Base-by-base conservation (phyloP, 2,797 vertebrate genomes). In the Hirundo rustica region DNA sequence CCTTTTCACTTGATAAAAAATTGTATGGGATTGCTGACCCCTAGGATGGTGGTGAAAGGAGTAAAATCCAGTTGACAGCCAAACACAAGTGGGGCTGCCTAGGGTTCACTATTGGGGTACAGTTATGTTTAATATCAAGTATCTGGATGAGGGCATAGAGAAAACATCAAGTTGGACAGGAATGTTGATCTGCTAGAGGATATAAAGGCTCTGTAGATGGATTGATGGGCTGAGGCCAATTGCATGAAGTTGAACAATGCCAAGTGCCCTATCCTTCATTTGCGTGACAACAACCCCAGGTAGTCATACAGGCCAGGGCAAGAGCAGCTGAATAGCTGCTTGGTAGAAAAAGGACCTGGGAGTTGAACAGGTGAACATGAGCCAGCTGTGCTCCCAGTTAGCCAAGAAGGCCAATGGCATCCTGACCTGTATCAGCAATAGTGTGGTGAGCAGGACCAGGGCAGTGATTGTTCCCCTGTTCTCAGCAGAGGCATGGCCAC, bases 231-330 rank as follows among this genome's bases (percentile, higher is more conserved):
- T 7, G 5, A 53, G 19, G 34, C 7, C 17, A 75, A 0, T 0
- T 64, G 15, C 23, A 27, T 44, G 20, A 34, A 3, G 2, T 1
- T 75, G 13, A 23, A 42, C 23, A 53, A 44, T 0, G 3, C 4
- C 3, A 13, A 44, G 5, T 20, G 20, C 3, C 0, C 1, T 5
- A 13, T 67, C 38, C 72, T 44, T 20, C 40, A 15, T 42, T 11
- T 14, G 5, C 3, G 5, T 53, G 13, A 61, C 23, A 85, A 9
- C 12, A 68, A n/a, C 23, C 2, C 6, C 23, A 18, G 16, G 6
- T 14, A 40, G 34, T n/a, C 29, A 27, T 23, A n/a, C 7, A n/a
- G 34, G 19, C 30, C 1, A 1, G 13, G 26, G n/a, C 3, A 65
- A n/a, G 38, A 25, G 23, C 10, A 23, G 9, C 8, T 64, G 58